Evolutionary conservation across 2,113 vertebrate species (phyloP).

Genomic region (Macquaria ambigua): DNA sequence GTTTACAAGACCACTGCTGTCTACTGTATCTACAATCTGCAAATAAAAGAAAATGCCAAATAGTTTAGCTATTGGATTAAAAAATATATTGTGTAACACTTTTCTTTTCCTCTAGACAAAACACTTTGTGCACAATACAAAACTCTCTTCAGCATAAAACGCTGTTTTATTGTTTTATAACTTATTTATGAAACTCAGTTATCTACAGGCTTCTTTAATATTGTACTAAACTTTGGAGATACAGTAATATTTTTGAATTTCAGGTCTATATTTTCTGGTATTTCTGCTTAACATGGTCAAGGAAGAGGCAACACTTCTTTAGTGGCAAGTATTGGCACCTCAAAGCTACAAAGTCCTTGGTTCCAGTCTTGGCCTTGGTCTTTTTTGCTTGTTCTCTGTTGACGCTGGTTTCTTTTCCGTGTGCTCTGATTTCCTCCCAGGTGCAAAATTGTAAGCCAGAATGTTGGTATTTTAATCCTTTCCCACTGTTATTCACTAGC

Average conservation of each 20-base stretch:
- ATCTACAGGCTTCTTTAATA: not conserved
- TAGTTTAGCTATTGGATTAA: not conserved
- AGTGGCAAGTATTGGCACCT: not conserved
- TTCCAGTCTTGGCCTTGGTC: not conserved
- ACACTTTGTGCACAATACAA: not conserved
- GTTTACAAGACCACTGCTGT: not conserved
- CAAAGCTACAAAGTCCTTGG: not conserved
- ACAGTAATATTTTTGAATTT: not conserved
- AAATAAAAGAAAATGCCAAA: not conserved
- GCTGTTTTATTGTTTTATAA: not conserved
- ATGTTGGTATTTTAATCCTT: not conserved
- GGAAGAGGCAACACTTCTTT: not conserved
- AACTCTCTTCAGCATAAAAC: not conserved
- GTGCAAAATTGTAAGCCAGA: not conserved
- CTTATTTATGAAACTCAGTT: not conserved
- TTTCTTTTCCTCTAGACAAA: not conserved
- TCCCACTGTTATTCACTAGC: not conserved
- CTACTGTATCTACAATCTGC: not conserved
- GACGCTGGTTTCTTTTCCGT: not conserved
- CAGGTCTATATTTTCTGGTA: not conserved
- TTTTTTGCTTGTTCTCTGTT: not conserved
- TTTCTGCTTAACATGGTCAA: conserved; percentile 1
- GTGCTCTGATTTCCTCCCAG: not conserved
- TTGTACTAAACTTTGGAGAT: not conserved
- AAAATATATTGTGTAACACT: not conserved